Evolutionary conservation across 2,888 invertebrate species (phyloP).

Genomic region (Spisula subtruncata): DNA sequence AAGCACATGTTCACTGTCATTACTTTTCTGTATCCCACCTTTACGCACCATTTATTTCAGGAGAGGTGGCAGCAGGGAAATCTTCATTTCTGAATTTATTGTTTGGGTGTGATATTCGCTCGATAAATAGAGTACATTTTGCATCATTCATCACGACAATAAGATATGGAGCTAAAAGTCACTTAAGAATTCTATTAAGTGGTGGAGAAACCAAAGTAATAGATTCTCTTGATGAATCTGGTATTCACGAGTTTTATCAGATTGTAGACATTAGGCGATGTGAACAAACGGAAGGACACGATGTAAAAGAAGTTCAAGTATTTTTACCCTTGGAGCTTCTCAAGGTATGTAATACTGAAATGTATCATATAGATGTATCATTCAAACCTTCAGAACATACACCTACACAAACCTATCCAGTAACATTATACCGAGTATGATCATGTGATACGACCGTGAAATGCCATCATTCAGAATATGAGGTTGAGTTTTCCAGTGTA

Average conservation of each 20-base stretch:
- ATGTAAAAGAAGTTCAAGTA: conserved; percentile 70
- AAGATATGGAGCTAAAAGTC: conserved; percentile 69
- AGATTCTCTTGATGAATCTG: conserved; percentile 52
- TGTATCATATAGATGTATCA: too few relatives aligned
- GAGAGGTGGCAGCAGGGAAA: conserved; percentile 85
- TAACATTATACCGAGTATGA: too few relatives aligned
- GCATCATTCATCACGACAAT: conserved; percentile 82
- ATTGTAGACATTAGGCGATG: conserved; percentile 53
- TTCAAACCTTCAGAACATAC: too few relatives aligned
- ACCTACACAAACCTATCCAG: too few relatives aligned
- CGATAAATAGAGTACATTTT: conserved; percentile 77
- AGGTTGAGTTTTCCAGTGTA: too few relatives aligned
- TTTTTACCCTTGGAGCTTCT: conserved; percentile 64
- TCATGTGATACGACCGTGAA: too few relatives aligned
- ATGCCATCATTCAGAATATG: too few relatives aligned
- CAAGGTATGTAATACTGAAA: conserved; percentile 57
- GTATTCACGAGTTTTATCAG: conserved; percentile 43
- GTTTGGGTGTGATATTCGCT: conserved; percentile 77
- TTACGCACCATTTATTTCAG: conserved; percentile 65
- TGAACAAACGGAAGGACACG: conserved; percentile 59
- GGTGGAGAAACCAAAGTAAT: conserved; percentile 51
- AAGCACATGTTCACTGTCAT: too few relatives aligned
- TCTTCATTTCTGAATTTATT: conserved; percentile 83
- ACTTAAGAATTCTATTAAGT: conserved; percentile 69
- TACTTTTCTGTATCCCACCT: neutral